A percentile compares a stretch with the other conserved stretches of the same genome.
phyloP scores from a whole-genome alignment of 1,140 invertebrate species.

The Chlorops oryzae region DNA sequence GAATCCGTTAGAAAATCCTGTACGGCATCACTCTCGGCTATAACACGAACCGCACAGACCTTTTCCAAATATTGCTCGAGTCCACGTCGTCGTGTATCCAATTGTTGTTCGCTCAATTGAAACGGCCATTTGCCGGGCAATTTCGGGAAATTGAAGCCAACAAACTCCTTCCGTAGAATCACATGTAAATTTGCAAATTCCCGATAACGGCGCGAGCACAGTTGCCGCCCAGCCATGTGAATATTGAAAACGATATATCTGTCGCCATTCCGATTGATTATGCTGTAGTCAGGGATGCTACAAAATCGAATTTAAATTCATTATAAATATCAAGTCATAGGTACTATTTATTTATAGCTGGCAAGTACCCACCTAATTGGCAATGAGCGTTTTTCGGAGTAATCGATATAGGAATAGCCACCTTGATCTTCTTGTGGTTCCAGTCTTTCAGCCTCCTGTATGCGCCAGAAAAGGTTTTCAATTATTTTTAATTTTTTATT shows the following conservation, averaged over 20 bases:
- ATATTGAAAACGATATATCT: slow-evolving; percentile 97
- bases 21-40: slow-evolving; percentile 94
- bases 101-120: slow-evolving; percentile 89
- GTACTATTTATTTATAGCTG: too few species aligned
- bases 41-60: slow-evolving; percentile 94
- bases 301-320: neutral
- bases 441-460: slow-evolving; percentile 73
- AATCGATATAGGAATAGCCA: slow-evolving; percentile 89
- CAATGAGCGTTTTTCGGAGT: slow-evolving; percentile 94
- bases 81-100: slow-evolving; percentile 86
- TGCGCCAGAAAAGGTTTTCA: too few species aligned
- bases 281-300: slow-evolving; percentile 92
- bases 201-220: slow-evolving; percentile 92
- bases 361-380: slow-evolving; percentile 61
- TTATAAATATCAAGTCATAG: neutral
- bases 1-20: slow-evolving; percentile 94
- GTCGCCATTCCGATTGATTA: slow-evolving; percentile 70
- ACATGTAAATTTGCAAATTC: slow-evolving; percentile 90
- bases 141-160: slow-evolving; percentile 96
- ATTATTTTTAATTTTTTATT: too few species aligned
- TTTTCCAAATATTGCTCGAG: slow-evolving; percentile 98
- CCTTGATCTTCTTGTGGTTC: slow-evolving; percentile 84
- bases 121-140: slow-evolving; percentile 99
- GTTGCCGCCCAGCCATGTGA: slow-evolving; percentile 96
- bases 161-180: slow-evolving; percentile 91